Evolutionary conservation across 2,888 invertebrate species (phyloP).

Genomic region (Monopis laevigella): DNA sequence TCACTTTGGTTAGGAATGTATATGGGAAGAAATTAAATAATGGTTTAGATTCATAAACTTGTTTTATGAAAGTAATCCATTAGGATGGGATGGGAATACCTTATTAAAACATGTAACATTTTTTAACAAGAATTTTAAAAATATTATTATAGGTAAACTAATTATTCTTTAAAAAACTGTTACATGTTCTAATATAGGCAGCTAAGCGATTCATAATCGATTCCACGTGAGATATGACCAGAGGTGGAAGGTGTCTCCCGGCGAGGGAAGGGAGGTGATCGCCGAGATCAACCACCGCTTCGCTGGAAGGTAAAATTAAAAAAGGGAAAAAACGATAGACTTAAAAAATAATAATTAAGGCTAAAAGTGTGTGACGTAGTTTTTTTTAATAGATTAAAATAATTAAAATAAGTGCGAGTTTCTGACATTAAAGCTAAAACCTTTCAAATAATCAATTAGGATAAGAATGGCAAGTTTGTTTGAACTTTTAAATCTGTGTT

Average conservation of each 20-base stretch:
- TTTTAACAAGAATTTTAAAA: not conserved
- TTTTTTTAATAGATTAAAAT: too few species aligned
- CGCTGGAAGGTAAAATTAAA: slow-evolving; percentile 37
- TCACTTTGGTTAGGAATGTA: slow-evolving; percentile 26
- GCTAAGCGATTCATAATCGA: slow-evolving; percentile 58
- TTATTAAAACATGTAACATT: slow-evolving; percentile 33
- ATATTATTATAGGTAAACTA: not conserved
- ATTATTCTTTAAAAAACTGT: not conserved
- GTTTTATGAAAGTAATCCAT: slow-evolving; percentile 53
- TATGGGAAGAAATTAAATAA: not conserved
- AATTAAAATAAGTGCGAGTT: too few species aligned
- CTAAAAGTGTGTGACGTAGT: too few species aligned
- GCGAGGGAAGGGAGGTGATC: slow-evolving; percentile 43
- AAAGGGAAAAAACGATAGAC: too few species aligned
- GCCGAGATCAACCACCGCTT: slow-evolving; percentile 56
- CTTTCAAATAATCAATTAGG: not conserved
- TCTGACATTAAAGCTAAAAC: too few species aligned
- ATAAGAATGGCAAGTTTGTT: slow-evolving; percentile 12
- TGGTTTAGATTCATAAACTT: slow-evolving; percentile 32
- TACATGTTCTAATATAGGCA: slow-evolving; percentile 46
- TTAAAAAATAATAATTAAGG: too few species aligned
- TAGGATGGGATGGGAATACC: slow-evolving; percentile 37
- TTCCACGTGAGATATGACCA: slow-evolving; percentile 55
- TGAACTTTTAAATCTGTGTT: slow-evolving; percentile 11
- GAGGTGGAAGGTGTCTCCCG: slow-evolving; percentile 66